Percentiles rank a stretch among this genome's conserved stretches.
Conservation (phyloP, 2,797 vertebrate genomes). For the Oreonectes daqikongensis region DNA sequence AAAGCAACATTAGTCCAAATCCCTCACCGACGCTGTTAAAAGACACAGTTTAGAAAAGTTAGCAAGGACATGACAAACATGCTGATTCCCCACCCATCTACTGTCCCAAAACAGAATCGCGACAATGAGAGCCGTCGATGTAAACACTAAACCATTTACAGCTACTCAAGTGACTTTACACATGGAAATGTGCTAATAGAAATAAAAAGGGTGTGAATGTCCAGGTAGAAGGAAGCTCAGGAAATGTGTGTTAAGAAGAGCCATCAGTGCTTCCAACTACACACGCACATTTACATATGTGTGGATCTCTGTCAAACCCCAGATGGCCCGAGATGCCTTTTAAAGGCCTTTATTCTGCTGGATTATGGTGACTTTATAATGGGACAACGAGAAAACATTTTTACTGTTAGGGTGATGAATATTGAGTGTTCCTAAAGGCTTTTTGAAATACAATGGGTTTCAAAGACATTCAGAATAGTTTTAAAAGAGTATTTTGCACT, state of each 20-base stretch:
- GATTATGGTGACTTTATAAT: constrained; percentile 35
- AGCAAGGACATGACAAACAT: constrained; percentile 40
- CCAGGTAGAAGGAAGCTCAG: constrained; percentile 49
- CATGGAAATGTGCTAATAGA: constrained; percentile 68
- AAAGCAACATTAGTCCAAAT: constrained; percentile 57
- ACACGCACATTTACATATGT: constrained; percentile 51
- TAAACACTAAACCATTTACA: constrained; percentile 55
- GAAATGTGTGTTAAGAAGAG: constrained; percentile 57
- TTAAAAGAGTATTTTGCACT: background rate
- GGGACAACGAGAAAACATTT: constrained; percentile 1
- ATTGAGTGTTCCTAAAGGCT: background rate
- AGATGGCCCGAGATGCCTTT: constrained; percentile 30
- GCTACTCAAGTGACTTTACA: constrained; percentile 58
- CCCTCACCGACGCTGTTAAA: constrained; percentile 45
- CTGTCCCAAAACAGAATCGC: constrained; percentile 40
- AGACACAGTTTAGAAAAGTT: constrained; percentile 51
- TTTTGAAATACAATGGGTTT: background rate
- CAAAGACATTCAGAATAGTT: background rate
- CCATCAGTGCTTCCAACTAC: constrained; percentile 35
- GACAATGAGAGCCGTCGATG: constrained; percentile 56
- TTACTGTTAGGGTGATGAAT: constrained; percentile 12
- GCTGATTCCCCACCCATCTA: constrained; percentile 36
- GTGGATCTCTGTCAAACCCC: constrained; percentile 17
- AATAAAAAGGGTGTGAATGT: constrained; percentile 64
- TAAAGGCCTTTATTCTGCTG: constrained; percentile 6